Evolutionary conservation across 2,888 invertebrate species (phyloP).

Genomic region (Synergus umbraculus): DNA sequence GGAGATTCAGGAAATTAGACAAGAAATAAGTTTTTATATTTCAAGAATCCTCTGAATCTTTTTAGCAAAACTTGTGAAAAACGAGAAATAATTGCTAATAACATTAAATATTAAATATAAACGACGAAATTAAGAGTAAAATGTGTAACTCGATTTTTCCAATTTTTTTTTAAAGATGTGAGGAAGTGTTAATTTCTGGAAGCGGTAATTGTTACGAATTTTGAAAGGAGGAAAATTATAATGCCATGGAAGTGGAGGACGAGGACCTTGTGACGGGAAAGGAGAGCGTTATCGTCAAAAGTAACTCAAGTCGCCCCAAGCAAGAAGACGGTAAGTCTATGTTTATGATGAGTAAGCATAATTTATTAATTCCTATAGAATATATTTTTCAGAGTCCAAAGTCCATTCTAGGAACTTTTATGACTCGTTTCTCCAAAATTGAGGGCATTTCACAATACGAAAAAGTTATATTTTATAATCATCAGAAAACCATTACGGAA

Average conservation of each 20-base stretch:
- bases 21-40: no score
- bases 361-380: background rate
- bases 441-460: background rate
- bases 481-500: no score
- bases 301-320: slow-evolving; percentile 38
- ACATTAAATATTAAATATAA: no score
- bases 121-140: no score
- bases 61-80: no score
- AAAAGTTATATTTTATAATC: background rate
- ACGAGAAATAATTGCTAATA: no score
- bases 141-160: background rate
- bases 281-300: slow-evolving; percentile 54
- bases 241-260: slow-evolving; percentile 61
- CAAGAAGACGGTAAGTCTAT: slow-evolving; percentile 31
- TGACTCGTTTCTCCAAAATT: background rate
- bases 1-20: no score
- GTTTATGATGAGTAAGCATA: slow-evolving; percentile 24
- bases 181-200: background rate
- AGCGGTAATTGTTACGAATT: background rate
- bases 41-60: no score
- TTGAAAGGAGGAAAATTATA: slow-evolving; percentile 19
- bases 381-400: background rate
- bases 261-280: slow-evolving; percentile 56
- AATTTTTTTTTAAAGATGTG: background rate
- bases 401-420: slow-evolving; percentile 25